Evolutionary conservation across 37 sponge, comb jelly and placozoan species (phyloP).

Genomic region (Oscarella lobularis): DNA sequence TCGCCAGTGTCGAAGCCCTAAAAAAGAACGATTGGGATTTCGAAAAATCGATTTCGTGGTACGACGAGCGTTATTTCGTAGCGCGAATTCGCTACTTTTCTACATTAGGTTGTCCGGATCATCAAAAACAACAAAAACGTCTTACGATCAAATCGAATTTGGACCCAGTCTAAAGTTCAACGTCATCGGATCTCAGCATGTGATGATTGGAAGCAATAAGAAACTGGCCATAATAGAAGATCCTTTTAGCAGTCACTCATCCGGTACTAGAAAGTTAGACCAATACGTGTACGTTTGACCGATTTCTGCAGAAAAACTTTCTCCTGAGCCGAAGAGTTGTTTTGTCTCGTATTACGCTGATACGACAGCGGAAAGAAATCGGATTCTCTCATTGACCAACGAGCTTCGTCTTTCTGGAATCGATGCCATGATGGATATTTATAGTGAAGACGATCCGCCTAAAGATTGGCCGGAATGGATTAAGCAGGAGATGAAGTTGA

Average conservation of each 20-base stretch:
- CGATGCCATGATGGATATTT: neutral
- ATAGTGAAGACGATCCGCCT: neutral
- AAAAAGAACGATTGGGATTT: too few species aligned
- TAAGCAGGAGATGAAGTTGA: neutral
- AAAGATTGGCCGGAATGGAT: neutral
- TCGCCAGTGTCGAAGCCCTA: too few species aligned
- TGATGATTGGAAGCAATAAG: slow-evolving; percentile 1
- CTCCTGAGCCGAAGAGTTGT: neutral
- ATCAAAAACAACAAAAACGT: neutral
- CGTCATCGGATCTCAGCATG: neutral
- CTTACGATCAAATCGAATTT: neutral
- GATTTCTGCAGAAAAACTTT: neutral
- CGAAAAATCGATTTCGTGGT: too few species aligned
- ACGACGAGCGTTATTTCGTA: too few species aligned
- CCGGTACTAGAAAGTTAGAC: too few species aligned
- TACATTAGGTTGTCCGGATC: neutral
- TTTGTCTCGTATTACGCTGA: neutral
- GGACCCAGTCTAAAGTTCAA: neutral
- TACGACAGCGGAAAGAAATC: neutral
- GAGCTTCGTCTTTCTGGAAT: neutral
- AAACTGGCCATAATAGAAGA: neutral
- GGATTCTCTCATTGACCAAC: neutral
- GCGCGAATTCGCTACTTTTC: too few species aligned
- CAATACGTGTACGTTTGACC: too few species aligned
- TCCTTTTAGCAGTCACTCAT: neutral